Evolutionary conservation across 2,797 vertebrate species (phyloP).

Genomic region (Protonibea diacanthus): DNA sequence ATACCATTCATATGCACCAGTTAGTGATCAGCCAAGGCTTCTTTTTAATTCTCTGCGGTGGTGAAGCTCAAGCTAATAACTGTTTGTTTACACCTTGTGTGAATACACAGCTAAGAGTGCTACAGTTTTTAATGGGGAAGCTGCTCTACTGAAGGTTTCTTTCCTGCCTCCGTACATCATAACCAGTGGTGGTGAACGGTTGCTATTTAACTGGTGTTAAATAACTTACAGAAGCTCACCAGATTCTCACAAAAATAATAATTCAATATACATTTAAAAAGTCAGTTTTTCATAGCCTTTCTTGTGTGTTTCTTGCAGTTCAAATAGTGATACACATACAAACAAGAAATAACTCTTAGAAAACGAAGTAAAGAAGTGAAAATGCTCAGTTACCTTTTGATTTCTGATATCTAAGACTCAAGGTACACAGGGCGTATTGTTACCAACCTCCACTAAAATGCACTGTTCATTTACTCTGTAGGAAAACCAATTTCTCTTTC

Average conservation of each 20-base stretch:
- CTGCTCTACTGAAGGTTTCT: not conserved
- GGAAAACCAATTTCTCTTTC: constrained; percentile 53
- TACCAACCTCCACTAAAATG: constrained; percentile 24
- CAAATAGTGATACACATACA: not conserved
- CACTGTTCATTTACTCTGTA: constrained; percentile 42
- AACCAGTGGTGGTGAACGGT: not conserved
- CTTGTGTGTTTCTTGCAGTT: not conserved
- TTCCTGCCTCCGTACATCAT: not conserved
- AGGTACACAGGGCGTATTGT: constrained; percentile 2
- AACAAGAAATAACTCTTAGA: not conserved
- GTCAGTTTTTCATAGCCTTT: not conserved
- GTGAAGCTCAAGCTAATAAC: constrained; percentile 39
- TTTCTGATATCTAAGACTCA: constrained; percentile 6
- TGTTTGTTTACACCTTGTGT: constrained; percentile 36
- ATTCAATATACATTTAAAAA: not conserved
- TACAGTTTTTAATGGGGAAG: constrained; percentile 22
- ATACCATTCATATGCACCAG: constrained; percentile 36
- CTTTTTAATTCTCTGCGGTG: constrained; percentile 23
- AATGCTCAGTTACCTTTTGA: not conserved
- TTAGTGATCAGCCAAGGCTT: constrained; percentile 15
- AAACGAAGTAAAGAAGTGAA: not conserved
- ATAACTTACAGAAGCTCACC: too few relatives aligned
- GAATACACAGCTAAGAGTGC: not conserved
- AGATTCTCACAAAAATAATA: not conserved
- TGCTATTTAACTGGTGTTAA: too few relatives aligned